phyloP scores from a whole-genome alignment of 2,797 vertebrate species.

The Bradypodion ventrale region DNA sequence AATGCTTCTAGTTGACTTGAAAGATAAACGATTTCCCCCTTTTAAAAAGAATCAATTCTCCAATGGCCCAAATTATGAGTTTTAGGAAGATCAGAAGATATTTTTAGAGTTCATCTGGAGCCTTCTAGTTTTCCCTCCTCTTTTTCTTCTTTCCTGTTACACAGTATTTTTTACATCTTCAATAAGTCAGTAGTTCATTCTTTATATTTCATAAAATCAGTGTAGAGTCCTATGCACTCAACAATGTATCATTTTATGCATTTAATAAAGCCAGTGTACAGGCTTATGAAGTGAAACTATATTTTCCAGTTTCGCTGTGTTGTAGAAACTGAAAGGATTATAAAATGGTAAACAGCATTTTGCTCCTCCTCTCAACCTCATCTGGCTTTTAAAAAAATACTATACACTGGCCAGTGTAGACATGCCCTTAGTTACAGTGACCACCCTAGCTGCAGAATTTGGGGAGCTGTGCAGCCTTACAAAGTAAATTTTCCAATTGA shows the following conservation, averaged over 20 bases:
- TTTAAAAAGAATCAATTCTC: background rate
- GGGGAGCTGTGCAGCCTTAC: too few species aligned
- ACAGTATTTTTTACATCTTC: background rate
- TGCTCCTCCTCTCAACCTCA: too few species aligned
- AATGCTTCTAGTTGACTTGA: constrained; percentile 28
- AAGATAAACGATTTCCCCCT: background rate
- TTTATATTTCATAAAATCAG: background rate
- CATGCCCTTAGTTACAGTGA: too few species aligned
- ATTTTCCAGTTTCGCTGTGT: background rate
- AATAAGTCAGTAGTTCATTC: background rate
- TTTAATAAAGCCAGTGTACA: background rate
- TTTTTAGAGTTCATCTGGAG: background rate
- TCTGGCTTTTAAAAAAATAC: too few species aligned
- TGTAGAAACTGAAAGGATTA: background rate
- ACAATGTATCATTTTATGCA: background rate
- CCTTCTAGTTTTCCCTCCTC: constrained; percentile 1
- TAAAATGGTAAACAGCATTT: too few species aligned
- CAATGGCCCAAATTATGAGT: background rate
- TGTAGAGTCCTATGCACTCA: background rate
- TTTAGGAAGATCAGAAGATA: background rate
- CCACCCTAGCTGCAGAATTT: too few species aligned
- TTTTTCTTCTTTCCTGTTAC: background rate
- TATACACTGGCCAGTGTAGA: too few species aligned
- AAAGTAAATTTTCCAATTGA: background rate
- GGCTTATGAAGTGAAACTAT: background rate